Evolutionary conservation across 1,140 invertebrate species (phyloP).

Genomic region (Lasaia peninsularis): DNA sequence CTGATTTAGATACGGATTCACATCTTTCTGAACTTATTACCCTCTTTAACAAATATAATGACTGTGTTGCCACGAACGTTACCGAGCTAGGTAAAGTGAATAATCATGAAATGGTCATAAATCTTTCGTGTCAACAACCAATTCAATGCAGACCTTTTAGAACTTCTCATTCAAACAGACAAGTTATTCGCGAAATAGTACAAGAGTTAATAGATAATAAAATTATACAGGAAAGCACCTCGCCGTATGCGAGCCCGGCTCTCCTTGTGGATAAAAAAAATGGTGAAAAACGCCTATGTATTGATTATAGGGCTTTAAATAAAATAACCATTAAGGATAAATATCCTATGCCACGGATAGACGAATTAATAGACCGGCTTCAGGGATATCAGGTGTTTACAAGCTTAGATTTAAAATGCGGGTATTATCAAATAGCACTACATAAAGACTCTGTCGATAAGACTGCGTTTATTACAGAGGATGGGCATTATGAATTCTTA

Average conservation of each 20-base stretch:
- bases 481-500: conserved; percentile 24
- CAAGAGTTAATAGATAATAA: conserved; percentile 1
- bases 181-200: conserved; percentile 9
- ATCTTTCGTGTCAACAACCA: not conserved
- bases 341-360: conserved; percentile 23
- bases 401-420: not conserved
- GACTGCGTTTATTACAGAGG: not conserved
- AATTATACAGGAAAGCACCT: not conserved
- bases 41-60: conserved; percentile 14
- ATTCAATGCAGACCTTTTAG: conserved; percentile 10
- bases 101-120: conserved; percentile 12
- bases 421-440: not conserved
- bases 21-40: not conserved
- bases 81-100: conserved; percentile 16
- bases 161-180: not conserved
- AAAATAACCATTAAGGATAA: not conserved
- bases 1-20: not conserved
- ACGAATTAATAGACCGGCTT: conserved; percentile 18
- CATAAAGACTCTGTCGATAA: not conserved
- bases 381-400: not conserved
- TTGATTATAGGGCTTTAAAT: too few species aligned
- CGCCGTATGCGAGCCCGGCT: too few species aligned
- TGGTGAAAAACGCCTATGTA: too few species aligned
- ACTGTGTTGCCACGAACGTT: conserved; percentile 12
- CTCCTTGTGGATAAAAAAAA: too few species aligned